phyloP scores from a whole-genome alignment of 2,113 vertebrate species.

The Lontra canadensis region DNA sequence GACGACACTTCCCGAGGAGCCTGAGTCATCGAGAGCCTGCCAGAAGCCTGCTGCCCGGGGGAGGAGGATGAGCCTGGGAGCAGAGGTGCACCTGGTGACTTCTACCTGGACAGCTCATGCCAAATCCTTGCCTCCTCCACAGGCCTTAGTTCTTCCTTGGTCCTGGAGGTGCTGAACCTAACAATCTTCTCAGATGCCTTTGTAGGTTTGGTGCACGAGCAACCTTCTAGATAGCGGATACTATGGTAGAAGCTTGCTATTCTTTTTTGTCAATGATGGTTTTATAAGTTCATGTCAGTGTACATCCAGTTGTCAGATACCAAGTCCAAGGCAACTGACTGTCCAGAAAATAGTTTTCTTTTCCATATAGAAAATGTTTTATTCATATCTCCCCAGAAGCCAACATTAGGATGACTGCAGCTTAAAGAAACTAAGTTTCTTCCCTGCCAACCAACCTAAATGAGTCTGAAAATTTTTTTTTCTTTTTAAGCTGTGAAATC shows the following conservation, averaged over 20 bases:
- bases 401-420: background rate
- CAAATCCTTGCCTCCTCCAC: background rate
- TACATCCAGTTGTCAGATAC: background rate
- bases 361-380: conserved; percentile 10
- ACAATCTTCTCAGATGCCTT: background rate
- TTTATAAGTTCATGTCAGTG: background rate
- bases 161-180: background rate
- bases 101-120: background rate
- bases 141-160: background rate
- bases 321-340: background rate
- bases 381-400: conserved; percentile 9
- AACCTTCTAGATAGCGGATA: conserved; percentile 18
- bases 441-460: background rate
- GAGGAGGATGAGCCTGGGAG: background rate
- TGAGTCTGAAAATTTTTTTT: background rate
- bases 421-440: background rate
- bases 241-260: background rate
- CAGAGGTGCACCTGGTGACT: background rate
- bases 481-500: conserved; percentile 23
- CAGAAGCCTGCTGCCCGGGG: conserved; percentile 30
- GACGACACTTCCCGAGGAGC: conserved; percentile 46
- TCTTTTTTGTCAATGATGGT: background rate
- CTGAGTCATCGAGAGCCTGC: background rate
- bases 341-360: background rate
- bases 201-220: background rate